Conservation (phyloP, 2,113 vertebrate genomes). For the Halichoeres trimaculatus region DNA sequence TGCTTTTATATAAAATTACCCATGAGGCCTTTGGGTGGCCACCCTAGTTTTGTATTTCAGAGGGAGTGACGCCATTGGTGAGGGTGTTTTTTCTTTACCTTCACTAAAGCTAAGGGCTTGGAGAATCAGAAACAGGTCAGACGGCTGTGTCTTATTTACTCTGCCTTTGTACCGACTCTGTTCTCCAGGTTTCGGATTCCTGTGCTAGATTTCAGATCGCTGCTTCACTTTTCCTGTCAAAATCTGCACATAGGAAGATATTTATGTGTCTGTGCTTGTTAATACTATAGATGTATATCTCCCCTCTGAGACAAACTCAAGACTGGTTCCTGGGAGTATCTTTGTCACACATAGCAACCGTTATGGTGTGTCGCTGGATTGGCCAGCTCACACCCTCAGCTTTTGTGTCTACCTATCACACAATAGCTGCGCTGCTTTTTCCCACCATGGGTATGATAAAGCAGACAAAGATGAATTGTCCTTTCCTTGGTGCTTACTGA, state of each 20-base stretch:
- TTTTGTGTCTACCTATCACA: constrained; percentile 80
- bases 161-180: constrained; percentile 1
- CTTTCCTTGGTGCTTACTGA: constrained; percentile 35
- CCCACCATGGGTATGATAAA: constrained; percentile 89
- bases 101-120: neutral
- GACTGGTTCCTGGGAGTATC: constrained; percentile 26
- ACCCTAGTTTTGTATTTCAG: neutral
- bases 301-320: constrained; percentile 12
- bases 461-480: constrained; percentile 71
- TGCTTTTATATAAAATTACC: constrained; percentile 11
- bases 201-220: neutral
- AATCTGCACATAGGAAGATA: neutral
- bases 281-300: neutral
- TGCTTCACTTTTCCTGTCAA: neutral
- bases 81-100: neutral
- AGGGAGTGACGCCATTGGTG: neutral
- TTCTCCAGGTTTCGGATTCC: constrained; percentile 6
- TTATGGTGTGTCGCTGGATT: constrained; percentile 54
- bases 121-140: constrained; percentile 26
- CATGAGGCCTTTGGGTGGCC: neutral
- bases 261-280: neutral
- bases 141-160: constrained; percentile 18
- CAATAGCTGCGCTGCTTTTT: constrained; percentile 79
- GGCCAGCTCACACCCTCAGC: constrained; percentile 78
- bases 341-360: constrained; percentile 59